Percentiles rank a stretch among this genome's conserved stretches.
Conservation (phyloP, 2,888 invertebrate genomes). For the Dimorphilus gyrociliatus region DNA sequence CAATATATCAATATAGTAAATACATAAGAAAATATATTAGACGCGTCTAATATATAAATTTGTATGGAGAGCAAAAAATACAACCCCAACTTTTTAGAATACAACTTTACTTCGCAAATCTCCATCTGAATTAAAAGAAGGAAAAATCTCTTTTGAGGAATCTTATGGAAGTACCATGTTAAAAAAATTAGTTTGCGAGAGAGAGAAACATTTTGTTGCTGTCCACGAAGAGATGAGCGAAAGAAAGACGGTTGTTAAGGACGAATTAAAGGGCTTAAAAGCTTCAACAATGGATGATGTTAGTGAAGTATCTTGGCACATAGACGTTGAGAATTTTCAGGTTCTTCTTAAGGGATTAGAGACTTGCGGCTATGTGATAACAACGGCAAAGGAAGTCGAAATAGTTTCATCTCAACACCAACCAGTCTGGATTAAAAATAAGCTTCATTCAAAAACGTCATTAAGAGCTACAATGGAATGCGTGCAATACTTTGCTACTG, state of each 20-base stretch:
- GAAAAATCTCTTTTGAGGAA: too few species aligned
- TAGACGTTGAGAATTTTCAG: conserved; percentile 43
- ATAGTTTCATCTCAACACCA: conserved; percentile 73
- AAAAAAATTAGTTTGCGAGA: conserved; percentile 72
- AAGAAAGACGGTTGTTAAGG: background rate
- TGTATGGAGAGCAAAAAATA: too few species aligned
- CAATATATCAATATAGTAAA: too few species aligned
- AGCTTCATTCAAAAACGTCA: conserved; percentile 76
- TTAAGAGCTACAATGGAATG: conserved; percentile 88
- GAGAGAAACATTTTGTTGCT: conserved; percentile 78
- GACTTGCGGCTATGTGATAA: conserved; percentile 86
- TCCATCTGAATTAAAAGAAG: too few species aligned
- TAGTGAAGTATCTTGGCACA: background rate
- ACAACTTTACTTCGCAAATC: too few species aligned
- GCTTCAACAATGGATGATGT: background rate
- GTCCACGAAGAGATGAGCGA: conserved; percentile 74
- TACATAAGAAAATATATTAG: too few species aligned
- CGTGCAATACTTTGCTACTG: too few species aligned
- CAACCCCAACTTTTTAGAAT: too few species aligned
- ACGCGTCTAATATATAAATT: too few species aligned
- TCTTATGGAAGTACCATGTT: too few species aligned
- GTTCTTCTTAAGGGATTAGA: conserved; percentile 79
- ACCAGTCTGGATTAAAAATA: conserved; percentile 66
- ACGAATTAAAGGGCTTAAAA: background rate
- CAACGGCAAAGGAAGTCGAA: conserved; percentile 88